phyloP scores from a whole-genome alignment of 2,113 vertebrate genomes.

The Cephalopterus ornatus region DNA sequence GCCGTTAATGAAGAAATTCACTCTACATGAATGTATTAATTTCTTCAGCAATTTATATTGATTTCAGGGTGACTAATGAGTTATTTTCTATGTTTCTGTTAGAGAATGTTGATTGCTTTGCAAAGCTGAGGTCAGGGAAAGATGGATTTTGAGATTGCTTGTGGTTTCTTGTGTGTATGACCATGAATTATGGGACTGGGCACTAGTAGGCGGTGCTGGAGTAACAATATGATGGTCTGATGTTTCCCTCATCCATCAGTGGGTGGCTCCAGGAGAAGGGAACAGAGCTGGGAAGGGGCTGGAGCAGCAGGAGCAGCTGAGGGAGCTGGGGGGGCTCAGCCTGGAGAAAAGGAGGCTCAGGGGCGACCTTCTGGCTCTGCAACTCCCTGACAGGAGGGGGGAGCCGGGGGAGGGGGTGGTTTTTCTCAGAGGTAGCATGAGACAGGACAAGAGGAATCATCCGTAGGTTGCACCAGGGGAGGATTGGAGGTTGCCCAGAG shows the following conservation, averaged over 20 bases:
- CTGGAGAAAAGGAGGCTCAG: not conserved
- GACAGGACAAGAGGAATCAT: not conserved
- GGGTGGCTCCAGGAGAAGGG: not conserved
- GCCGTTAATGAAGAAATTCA: not conserved
- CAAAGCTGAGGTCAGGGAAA: not conserved
- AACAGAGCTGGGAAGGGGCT: fast-evolving
- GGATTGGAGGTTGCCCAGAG: not conserved
- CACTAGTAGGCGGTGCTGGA: not conserved
- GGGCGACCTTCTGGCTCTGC: not conserved
- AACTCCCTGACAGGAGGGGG: not conserved
- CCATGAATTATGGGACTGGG: fast-evolving
- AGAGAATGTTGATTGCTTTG: not conserved
- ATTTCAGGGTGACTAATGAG: not conserved
- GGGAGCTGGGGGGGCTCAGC: not conserved
- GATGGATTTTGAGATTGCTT: not conserved
- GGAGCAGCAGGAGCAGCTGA: not conserved
- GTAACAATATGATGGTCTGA: fast-evolving
- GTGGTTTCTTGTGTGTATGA: not conserved
- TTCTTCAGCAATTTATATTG: not conserved
- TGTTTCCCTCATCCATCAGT: not conserved
- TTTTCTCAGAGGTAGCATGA: not conserved
- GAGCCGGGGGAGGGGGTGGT: no score
- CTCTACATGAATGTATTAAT: fast-evolving
- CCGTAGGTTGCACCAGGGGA: not conserved
- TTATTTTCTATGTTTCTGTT: not conserved